Percentiles rank a stretch among this genome's conserved stretches.
These are phyloP conservation scores for Trachelipus rathkii DNA, from an alignment of 1,140 invertebrate genomes.

Conservation along the genomic window DNA sequence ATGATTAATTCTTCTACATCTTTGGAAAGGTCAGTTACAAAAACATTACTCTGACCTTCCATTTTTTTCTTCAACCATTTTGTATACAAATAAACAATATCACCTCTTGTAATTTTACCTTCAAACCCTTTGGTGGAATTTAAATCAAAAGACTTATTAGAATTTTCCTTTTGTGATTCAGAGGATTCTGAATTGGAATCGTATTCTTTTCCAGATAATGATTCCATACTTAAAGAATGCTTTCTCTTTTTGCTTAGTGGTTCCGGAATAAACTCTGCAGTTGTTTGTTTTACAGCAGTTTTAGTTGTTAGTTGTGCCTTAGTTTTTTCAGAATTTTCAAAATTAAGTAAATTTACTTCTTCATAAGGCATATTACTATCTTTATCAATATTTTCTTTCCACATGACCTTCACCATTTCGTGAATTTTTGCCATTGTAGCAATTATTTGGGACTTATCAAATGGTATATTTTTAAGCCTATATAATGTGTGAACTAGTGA, in stretches of 20 bases:
- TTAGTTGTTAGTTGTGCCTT: neutral
- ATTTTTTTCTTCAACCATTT: constrained; percentile 38
- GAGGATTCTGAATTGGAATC: neutral
- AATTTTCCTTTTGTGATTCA: constrained; percentile 2
- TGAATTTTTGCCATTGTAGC: constrained; percentile 21
- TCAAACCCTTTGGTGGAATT: constrained; percentile 31
- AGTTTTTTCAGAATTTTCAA: neutral
- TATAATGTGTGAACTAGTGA: constrained; percentile 26
- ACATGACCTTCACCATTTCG: constrained; percentile 20
- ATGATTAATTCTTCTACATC: constrained; percentile 40
- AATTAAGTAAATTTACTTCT: neutral
- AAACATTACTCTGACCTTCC: constrained; percentile 38
- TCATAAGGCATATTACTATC: constrained; percentile 11
- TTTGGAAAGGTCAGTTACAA: constrained; percentile 41
- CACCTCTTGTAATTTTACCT: constrained; percentile 38
- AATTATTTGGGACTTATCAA: neutral
- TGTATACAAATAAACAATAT: constrained; percentile 39
- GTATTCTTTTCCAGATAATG: neutral
- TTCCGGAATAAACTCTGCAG: neutral
- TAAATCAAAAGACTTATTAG: neutral
- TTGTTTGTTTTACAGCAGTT: neutral
- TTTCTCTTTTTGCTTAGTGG: neutral
- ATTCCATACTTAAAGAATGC: neutral
- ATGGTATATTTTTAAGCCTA: constrained; percentile 13
- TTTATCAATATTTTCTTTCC: constrained; percentile 22